These are phyloP conservation scores for Dolichomitus sp. DNA, from an alignment of 2,888 invertebrate species.

Conservation along the genomic window DNA sequence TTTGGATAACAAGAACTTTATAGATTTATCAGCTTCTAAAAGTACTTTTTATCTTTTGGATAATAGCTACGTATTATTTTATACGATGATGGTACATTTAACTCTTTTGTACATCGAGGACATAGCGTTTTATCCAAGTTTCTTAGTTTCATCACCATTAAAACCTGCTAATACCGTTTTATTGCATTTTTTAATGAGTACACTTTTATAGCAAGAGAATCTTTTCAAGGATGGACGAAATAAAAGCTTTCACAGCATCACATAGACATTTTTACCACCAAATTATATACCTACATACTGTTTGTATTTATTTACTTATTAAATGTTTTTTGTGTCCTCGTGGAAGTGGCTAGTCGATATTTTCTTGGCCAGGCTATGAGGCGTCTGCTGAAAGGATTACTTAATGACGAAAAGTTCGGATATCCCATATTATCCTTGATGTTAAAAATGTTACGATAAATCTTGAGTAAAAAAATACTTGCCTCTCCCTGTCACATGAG, in stretches of 20 bases:
- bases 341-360: slow-evolving; percentile 70
- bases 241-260: slow-evolving; percentile 23
- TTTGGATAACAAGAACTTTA: not conserved
- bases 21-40: not conserved
- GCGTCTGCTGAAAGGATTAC: slow-evolving; percentile 65
- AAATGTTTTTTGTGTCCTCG: slow-evolving; percentile 70
- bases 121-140: not conserved
- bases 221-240: not conserved
- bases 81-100: not conserved
- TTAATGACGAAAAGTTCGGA: slow-evolving; percentile 31
- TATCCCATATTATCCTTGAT: slow-evolving; percentile 1
- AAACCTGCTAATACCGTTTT: not conserved
- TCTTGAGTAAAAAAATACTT: slow-evolving; percentile 21
- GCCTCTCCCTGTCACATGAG: slow-evolving; percentile 82
- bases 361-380: slow-evolving; percentile 70
- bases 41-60: not conserved
- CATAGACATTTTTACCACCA: slow-evolving; percentile 45
- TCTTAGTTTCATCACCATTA: not conserved
- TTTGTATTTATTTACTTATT: slow-evolving; percentile 73
- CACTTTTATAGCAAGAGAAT: not conserved
- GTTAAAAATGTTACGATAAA: not conserved
- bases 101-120: not conserved
- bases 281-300: slow-evolving; percentile 50
- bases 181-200: not conserved
- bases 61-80: too few relatives aligned